Conservation (phyloP, 2,888 invertebrate species). For the Archaeoteleia sp. region DNA sequence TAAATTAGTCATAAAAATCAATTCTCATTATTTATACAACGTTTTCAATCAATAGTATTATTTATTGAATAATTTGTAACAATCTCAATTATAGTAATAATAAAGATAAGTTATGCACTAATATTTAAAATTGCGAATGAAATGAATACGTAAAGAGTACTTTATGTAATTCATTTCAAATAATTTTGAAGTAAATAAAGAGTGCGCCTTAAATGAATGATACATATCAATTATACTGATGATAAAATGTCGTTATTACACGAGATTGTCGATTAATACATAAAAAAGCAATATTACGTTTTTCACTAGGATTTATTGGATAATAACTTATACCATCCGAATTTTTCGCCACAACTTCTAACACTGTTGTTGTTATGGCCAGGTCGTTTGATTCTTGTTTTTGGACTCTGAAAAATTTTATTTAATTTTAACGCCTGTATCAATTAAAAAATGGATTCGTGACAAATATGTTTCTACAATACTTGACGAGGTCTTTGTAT, state of each 20-base stretch:
- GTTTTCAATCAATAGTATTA: no score
- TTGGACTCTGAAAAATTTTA: slow-evolving; percentile 63
- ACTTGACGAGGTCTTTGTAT: slow-evolving; percentile 78
- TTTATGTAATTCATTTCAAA: no score
- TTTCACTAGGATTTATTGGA: slow-evolving; percentile 62
- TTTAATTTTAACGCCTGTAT: not conserved
- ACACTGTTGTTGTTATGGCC: slow-evolving; percentile 64
- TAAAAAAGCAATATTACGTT: slow-evolving; percentile 76
- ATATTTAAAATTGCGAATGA: no score
- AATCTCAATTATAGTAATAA: no score
- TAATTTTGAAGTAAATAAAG: no score
- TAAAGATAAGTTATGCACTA: no score
- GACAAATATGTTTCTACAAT: slow-evolving; percentile 3
- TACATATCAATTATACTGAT: slow-evolving; percentile 58
- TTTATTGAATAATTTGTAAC: no score
- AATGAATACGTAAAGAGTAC: no score
- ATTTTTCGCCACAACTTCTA: slow-evolving; percentile 68
- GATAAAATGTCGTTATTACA: slow-evolving; percentile 65
- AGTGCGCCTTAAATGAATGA: no score
- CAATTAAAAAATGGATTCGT: not conserved
- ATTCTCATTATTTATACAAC: no score
- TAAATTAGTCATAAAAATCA: no score
- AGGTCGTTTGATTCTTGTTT: slow-evolving; percentile 59
- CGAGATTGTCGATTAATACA: slow-evolving; percentile 71
- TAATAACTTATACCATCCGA: slow-evolving; percentile 62